These are phyloP conservation scores for Tragulus kanchil DNA, from an alignment of 2,113 vertebrate species.

Conservation along the genomic window DNA sequence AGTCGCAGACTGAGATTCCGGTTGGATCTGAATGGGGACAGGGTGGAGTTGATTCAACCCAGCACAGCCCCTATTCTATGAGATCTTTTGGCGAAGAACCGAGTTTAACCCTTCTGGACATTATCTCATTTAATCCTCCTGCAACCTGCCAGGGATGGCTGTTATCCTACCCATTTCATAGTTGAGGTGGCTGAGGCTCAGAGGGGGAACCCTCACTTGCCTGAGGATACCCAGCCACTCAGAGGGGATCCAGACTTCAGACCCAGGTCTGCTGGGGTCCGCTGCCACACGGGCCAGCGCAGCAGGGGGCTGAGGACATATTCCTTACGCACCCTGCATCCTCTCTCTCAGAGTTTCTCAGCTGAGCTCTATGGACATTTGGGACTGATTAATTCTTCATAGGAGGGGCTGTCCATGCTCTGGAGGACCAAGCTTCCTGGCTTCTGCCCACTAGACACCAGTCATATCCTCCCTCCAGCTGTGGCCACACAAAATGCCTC, in stretches of 20 bases:
- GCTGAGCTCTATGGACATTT: background rate
- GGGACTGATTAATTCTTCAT: background rate
- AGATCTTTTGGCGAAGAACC: background rate
- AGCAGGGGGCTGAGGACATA: background rate
- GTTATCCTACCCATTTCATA: background rate
- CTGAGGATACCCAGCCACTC: background rate
- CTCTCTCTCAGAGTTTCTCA: background rate
- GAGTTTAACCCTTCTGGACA: background rate
- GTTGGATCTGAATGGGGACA: background rate
- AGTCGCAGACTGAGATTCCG: background rate
- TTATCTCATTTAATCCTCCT: background rate
- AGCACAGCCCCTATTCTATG: background rate
- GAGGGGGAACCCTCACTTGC: background rate
- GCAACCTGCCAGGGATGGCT: accelerated
- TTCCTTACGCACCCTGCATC: background rate
- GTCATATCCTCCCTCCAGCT: background rate
- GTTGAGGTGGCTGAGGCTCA: background rate
- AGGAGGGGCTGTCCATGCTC: background rate
- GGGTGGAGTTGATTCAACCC: background rate
- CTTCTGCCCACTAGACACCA: background rate
- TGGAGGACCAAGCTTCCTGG: background rate
- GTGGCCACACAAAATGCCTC: background rate
- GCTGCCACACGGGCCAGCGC: accelerated
- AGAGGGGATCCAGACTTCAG: background rate
- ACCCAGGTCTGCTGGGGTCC: background rate